Percentiles rank a stretch among this genome's conserved stretches.
These are phyloP conservation scores for Triplophysa yarkandensis DNA, from an alignment of 2,797 vertebrate species.

Conservation along the genomic window DNA sequence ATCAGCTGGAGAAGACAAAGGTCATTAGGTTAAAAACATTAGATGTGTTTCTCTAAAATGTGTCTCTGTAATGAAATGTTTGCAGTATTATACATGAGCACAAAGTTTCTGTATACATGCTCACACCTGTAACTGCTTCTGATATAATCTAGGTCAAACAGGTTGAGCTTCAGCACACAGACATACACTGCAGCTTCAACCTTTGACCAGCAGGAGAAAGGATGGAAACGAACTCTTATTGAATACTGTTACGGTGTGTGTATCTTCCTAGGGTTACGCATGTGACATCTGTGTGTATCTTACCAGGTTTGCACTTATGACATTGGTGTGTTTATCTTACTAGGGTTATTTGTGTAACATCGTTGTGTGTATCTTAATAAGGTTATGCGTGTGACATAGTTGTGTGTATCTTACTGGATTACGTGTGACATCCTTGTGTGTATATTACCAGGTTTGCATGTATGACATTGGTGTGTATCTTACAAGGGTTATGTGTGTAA, in stretches of 20 bases:
- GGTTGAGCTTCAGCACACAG: constrained; percentile 50
- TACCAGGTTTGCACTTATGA: too few species aligned
- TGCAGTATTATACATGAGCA: constrained; percentile 63
- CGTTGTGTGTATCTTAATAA: constrained; percentile 76
- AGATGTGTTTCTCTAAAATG: not conserved
- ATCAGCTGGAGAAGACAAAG: constrained; percentile 74
- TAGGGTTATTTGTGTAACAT: too few species aligned
- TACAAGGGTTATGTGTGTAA: too few species aligned
- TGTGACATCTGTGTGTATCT: constrained; percentile 56
- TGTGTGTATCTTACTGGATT: too few species aligned
- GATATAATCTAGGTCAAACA: constrained; percentile 54
- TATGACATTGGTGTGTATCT: constrained; percentile 56
- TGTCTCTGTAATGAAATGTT: constrained; percentile 22
- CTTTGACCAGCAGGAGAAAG: constrained; percentile 45
- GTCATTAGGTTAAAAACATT: not conserved
- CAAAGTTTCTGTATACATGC: constrained; percentile 56
- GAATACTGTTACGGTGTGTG: too few species aligned
- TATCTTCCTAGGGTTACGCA: too few species aligned
- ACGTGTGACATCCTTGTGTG: too few species aligned
- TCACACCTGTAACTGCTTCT: constrained; percentile 63
- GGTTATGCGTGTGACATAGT: too few species aligned
- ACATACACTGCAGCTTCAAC: constrained; percentile 43
- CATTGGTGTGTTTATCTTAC: too few species aligned
- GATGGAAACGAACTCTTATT: too few species aligned
- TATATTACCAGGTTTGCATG: too few species aligned